phyloP scores from a whole-genome alignment of 1,140 invertebrate genomes.

The Philotrypesis tridentata region DNA sequence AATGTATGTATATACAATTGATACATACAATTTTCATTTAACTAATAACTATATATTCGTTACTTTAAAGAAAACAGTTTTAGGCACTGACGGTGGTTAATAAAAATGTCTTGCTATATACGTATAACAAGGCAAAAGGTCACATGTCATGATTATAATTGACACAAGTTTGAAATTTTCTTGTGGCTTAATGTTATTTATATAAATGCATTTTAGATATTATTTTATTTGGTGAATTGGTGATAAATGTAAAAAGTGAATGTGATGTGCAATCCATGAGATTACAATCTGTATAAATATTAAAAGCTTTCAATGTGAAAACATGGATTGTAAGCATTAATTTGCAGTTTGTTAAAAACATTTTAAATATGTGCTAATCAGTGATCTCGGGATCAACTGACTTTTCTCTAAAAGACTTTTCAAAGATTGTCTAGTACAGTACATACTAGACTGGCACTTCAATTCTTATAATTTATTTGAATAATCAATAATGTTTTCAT shows the following conservation, averaged over 20 bases:
- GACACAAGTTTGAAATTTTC: conserved; percentile 39
- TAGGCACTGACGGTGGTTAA: conserved; percentile 44
- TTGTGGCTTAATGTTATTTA: conserved; percentile 9
- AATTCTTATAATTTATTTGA: conserved; percentile 21
- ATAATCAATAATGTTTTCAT: background rate
- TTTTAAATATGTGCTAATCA: conserved; percentile 2
- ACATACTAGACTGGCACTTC: conserved; percentile 12
- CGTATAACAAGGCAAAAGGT: conserved; percentile 20
- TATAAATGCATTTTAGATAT: background rate
- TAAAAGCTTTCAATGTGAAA: background rate
- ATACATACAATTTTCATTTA: conserved; percentile 18
- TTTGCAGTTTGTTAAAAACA: background rate
- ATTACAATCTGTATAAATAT: background rate
- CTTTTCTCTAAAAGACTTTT: background rate
- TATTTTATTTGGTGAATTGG: background rate
- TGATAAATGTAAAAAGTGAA: conserved; percentile 6
- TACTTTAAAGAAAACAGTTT: conserved; percentile 7
- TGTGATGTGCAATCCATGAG: background rate
- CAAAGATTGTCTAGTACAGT: background rate
- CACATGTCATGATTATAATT: conserved; percentile 33
- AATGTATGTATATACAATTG: no score
- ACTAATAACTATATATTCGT: conserved; percentile 13
- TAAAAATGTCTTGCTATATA: conserved; percentile 11
- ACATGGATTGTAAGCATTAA: background rate
- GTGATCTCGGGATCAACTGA: background rate